These are phyloP conservation scores for Cathartes aura DNA, from an alignment of 2,113 vertebrate genomes.

Conservation along the genomic window DNA sequence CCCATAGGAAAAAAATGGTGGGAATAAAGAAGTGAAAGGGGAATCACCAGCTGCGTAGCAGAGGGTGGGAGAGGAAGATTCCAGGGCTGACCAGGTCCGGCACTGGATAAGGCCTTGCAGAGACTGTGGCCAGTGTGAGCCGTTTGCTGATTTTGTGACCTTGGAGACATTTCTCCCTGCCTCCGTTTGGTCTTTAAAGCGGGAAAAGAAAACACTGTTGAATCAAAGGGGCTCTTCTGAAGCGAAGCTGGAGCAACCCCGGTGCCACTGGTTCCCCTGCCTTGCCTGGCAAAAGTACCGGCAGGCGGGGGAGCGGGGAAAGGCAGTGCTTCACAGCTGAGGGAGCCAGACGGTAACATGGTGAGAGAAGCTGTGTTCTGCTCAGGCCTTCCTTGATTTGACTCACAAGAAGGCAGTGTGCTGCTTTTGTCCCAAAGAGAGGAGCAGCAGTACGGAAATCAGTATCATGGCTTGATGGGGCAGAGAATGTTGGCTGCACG, in stretches of 20 bases:
- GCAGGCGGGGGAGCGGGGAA: neutral
- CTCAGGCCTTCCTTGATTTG: neutral
- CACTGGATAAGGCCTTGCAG: neutral
- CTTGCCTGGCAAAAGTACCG: fast-evolving
- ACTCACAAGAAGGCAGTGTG: neutral
- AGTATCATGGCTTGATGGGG: neutral
- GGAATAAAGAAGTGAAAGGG: neutral
- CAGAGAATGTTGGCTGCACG: fast-evolving
- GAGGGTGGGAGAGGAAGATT: neutral
- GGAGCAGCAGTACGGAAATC: neutral
- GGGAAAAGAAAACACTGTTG: neutral
- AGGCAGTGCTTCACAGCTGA: neutral
- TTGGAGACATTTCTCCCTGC: neutral
- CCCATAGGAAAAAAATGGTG: neutral
- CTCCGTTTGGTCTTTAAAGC: neutral
- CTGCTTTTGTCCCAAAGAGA: neutral
- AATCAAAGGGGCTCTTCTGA: neutral
- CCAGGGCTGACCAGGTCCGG: neutral
- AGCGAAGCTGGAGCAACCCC: neutral
- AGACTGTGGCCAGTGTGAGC: neutral
- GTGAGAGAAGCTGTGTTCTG: neutral
- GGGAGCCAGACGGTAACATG: fast-evolving
- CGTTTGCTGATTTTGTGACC: neutral
- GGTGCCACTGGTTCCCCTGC: fast-evolving
- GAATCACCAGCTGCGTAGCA: fast-evolving